phyloP scores from a whole-genome alignment of 2,113 vertebrate genomes.

The Melanerpes formicivorus region DNA sequence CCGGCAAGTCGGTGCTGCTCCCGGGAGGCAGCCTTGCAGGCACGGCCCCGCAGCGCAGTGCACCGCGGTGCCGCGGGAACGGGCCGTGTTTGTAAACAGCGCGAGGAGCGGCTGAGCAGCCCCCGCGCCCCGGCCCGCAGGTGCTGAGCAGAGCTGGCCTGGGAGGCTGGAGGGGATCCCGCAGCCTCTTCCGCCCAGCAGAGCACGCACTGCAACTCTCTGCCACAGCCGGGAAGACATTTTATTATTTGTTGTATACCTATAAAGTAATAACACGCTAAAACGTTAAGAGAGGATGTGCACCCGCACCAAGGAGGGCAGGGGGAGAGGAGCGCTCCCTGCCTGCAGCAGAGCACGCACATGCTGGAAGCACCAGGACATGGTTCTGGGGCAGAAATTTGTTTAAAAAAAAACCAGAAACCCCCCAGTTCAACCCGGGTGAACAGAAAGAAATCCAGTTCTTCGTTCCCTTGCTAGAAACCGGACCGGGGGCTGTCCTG shows the following conservation, averaged over 20 bases:
- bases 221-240: accelerated
- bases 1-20: neutral
- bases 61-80: neutral
- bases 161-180: accelerated
- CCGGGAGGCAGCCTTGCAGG: neutral
- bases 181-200: neutral
- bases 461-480: accelerated
- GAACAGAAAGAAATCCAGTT: too few relatives aligned
- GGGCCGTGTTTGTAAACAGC: neutral
- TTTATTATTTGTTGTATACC: too few relatives aligned
- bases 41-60: neutral
- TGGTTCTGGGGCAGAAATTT: accelerated
- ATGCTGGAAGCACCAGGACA: accelerated
- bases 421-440: accelerated
- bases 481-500: accelerated
- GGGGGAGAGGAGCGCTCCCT: accelerated
- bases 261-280: too few relatives aligned
- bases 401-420: neutral
- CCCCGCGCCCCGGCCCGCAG: neutral
- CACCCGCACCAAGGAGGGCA: accelerated
- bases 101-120: neutral
- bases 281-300: too few relatives aligned
- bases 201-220: accelerated
- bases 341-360: neutral
- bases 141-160: accelerated